Conservation (phyloP, 2,113 vertebrate species). For the Myocastor coypus region DNA sequence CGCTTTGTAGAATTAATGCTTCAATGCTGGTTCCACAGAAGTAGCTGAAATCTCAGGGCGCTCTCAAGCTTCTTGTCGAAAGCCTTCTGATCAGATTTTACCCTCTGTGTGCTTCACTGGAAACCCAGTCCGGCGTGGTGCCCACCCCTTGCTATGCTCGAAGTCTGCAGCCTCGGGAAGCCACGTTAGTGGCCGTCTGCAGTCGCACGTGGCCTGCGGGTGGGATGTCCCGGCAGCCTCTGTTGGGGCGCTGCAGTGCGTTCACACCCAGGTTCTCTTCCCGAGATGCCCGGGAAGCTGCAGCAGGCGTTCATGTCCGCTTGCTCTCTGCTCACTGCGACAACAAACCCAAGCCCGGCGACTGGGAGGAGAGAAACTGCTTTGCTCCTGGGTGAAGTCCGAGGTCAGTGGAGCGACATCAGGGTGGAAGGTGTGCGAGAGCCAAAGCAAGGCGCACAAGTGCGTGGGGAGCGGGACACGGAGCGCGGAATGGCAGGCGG, state of each 20-base stretch:
- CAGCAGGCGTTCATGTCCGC: not conserved
- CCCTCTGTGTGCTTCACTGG: not conserved
- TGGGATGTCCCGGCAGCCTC: not conserved
- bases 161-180: not conserved
- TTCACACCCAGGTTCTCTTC: not conserved
- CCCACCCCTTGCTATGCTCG: not conserved
- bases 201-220: not conserved
- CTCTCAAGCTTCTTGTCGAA: not conserved
- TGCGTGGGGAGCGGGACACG: not conserved
- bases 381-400: not conserved
- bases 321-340: not conserved
- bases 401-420: rapidly evolving
- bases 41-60: not conserved
- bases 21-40: not conserved
- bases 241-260: too few species aligned
- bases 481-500: not conserved
- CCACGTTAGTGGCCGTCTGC: not conserved
- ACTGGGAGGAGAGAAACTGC: not conserved
- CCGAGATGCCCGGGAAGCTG: not conserved
- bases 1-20: not conserved
- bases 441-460: not conserved
- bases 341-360: not conserved
- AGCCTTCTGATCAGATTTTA: not conserved
- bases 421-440: not conserved
- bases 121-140: not conserved